Evolutionary conservation across 2,113 vertebrate genomes (phyloP).

Genomic region (Cyprinus carpio): DNA sequence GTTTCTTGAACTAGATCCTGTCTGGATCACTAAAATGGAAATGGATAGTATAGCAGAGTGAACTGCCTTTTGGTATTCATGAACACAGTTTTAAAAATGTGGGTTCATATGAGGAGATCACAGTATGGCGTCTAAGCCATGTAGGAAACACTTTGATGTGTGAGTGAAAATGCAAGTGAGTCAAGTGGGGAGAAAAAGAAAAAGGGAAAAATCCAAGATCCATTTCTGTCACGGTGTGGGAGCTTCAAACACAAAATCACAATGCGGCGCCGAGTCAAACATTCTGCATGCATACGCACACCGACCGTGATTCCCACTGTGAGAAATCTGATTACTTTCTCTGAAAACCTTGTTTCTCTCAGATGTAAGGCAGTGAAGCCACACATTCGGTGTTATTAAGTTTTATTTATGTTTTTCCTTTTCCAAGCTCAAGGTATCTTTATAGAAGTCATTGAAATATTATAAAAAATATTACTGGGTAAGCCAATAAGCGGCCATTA

Average conservation of each 20-base stretch:
- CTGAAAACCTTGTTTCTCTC: slow-evolving; percentile 5
- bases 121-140: slow-evolving; percentile 18
- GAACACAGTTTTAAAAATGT: slow-evolving; percentile 20
- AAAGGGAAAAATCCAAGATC: slow-evolving; percentile 47
- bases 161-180: slow-evolving; percentile 50
- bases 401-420: neutral
- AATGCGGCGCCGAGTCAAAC: slow-evolving; percentile 47
- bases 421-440: neutral
- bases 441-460: slow-evolving; percentile 13
- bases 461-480: neutral
- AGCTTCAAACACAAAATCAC: slow-evolving; percentile 54
- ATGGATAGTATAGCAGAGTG: slow-evolving; percentile 5
- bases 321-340: slow-evolving; percentile 28
- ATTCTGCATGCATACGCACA: slow-evolving; percentile 48
- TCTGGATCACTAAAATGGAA: neutral
- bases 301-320: slow-evolving; percentile 5
- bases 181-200: slow-evolving; percentile 43
- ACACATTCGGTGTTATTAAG: slow-evolving; percentile 5
- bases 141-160: slow-evolving; percentile 52
- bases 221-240: slow-evolving; percentile 51
- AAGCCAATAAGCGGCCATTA: neutral
- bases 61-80: slow-evolving; percentile 25
- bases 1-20: neutral
- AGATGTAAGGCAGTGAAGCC: slow-evolving; percentile 1
- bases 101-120: slow-evolving; percentile 41